These are phyloP conservation scores for Hyphantria cunea DNA, from an alignment of 1,140 invertebrate species.

Conservation along the genomic window DNA sequence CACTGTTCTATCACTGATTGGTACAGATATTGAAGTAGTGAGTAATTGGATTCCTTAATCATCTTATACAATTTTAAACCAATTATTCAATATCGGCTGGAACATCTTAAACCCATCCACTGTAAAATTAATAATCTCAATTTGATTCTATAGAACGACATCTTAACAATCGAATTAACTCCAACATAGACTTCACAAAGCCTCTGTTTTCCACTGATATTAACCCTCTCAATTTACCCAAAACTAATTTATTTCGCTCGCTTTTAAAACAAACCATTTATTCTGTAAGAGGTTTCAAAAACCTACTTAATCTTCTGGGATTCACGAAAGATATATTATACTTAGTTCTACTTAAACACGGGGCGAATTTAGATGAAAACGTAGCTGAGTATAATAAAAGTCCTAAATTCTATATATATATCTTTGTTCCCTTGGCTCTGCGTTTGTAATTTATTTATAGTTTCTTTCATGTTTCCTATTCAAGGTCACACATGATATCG, in stretches of 20 bases:
- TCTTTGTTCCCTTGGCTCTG: constrained; percentile 7
- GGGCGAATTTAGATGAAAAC: constrained; percentile 8
- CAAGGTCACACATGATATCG: not conserved
- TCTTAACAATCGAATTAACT: no score
- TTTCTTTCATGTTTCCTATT: constrained; percentile 22
- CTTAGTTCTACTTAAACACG: not conserved
- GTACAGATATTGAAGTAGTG: no score
- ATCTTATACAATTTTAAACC: no score
- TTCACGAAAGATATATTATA: not conserved
- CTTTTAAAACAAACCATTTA: constrained; percentile 9
- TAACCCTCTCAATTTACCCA: constrained; percentile 4
- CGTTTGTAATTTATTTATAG: constrained; percentile 16
- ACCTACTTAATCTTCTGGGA: constrained; percentile 16
- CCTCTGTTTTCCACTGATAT: no score
- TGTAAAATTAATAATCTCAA: no score
- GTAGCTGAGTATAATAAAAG: constrained; percentile 6
- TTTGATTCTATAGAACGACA: no score
- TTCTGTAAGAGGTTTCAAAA: not conserved
- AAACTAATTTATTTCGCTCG: constrained; percentile 16
- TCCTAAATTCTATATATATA: constrained; percentile 1
- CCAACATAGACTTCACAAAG: no score
- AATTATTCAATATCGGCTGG: no score
- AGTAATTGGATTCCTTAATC: no score
- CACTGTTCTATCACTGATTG: no score
- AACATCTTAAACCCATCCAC: no score